Conservation (phyloP, 2,113 vertebrate species). For the Misgurnus mizolepis region DNA sequence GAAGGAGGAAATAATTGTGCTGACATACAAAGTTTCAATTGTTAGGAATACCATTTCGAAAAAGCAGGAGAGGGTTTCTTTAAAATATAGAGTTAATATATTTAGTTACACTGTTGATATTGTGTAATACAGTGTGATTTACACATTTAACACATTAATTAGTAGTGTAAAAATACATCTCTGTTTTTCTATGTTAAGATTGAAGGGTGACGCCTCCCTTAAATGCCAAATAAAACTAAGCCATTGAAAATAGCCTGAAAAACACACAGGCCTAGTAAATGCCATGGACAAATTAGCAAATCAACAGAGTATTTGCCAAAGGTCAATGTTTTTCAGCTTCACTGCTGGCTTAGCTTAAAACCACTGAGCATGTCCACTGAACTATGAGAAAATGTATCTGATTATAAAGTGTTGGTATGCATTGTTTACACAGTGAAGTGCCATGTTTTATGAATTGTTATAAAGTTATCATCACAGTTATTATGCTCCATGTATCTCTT, state of each 20-base stretch:
- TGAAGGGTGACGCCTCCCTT: constrained; percentile 5
- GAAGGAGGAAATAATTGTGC: too few relatives aligned
- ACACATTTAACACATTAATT: not conserved
- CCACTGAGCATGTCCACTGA: not conserved
- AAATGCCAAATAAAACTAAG: constrained; percentile 28
- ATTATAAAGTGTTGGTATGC: not conserved
- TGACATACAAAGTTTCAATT: too few relatives aligned
- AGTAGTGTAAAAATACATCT: too few relatives aligned
- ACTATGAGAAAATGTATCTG: not conserved
- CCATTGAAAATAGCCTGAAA: constrained; percentile 2
- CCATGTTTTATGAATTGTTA: not conserved
- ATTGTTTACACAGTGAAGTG: not conserved
- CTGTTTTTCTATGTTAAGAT: not conserved
- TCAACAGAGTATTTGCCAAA: constrained; percentile 29
- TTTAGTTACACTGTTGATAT: not conserved
- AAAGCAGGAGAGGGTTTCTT: too few relatives aligned
- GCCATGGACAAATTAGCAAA: not conserved
- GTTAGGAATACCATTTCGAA: too few relatives aligned
- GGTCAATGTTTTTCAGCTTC: constrained; percentile 32
- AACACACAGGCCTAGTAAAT: constrained; percentile 13
- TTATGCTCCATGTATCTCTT: not conserved
- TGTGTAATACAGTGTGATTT: not conserved
- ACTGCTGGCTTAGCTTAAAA: not conserved
- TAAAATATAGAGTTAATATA: not conserved
- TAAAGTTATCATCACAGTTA: not conserved